Percentiles rank a stretch among this genome's conserved stretches.
phyloP scores from a whole-genome alignment of 2,888 invertebrate species.

The Liposcelis brunnea region DNA sequence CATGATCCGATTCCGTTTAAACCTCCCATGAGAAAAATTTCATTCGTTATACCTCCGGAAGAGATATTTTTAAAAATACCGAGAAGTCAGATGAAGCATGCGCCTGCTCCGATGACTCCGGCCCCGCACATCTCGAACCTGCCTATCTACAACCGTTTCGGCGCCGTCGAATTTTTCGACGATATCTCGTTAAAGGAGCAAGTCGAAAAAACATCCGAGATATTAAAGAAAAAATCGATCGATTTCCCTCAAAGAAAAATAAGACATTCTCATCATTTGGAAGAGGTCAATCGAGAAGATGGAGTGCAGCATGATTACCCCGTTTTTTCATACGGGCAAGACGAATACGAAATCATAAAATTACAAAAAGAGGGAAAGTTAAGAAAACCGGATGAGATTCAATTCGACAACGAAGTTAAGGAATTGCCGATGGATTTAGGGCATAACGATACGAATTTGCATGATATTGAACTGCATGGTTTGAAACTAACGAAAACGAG shows the following conservation, averaged over 20 bases:
- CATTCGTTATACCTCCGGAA: slow-evolving; percentile 6
- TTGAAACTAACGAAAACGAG: background rate
- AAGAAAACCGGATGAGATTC: slow-evolving; percentile 18
- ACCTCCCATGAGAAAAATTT: background rate
- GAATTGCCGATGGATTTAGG: too few relatives aligned
- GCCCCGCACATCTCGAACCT: background rate
- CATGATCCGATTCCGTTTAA: background rate
- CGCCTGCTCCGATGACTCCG: background rate
- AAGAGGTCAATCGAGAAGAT: slow-evolving; percentile 27
- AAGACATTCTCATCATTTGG: slow-evolving; percentile 13
- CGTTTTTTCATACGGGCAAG: slow-evolving; percentile 26
- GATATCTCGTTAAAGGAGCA: background rate
- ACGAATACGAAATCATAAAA: slow-evolving; percentile 31
- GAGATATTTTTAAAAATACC: background rate
- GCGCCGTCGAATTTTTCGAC: too few relatives aligned
- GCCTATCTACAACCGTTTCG: too few relatives aligned
- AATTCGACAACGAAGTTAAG: slow-evolving; percentile 12
- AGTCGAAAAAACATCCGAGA: slow-evolving; percentile 13
- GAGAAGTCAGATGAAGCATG: background rate
- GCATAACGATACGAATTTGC: too few relatives aligned
- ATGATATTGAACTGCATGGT: background rate
- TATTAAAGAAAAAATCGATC: slow-evolving; percentile 18
- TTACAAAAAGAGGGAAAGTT: slow-evolving; percentile 20
- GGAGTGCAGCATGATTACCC: slow-evolving; percentile 20
- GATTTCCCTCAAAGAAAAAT: background rate